Conservation (phyloP, 2,113 vertebrate species). For the Catharus minimus region DNA sequence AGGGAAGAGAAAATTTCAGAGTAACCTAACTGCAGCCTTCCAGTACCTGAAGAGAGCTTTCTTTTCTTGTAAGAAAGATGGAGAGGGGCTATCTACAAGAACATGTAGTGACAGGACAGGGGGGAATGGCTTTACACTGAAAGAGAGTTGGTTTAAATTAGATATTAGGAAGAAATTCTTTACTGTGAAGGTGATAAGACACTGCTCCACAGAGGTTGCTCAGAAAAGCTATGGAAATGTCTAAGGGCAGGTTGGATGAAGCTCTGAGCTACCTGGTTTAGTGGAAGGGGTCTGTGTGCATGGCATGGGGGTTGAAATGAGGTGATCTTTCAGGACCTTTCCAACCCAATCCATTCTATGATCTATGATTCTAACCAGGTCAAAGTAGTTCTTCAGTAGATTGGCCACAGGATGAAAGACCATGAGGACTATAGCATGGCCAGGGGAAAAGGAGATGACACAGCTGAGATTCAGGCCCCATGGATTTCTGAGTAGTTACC, state of each 20-base stretch:
- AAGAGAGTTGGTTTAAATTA: not conserved
- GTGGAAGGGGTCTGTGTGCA: fast-evolving
- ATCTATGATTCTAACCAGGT: not conserved
- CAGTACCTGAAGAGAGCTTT: not conserved
- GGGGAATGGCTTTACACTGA: not conserved
- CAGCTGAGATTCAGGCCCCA: not conserved
- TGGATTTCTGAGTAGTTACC: not conserved
- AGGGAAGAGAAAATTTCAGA: not conserved
- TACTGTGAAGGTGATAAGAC: not conserved
- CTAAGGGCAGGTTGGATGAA: not conserved
- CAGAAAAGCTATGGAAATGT: not conserved
- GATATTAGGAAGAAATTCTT: not conserved
- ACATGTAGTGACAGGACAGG: not conserved
- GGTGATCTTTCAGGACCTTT: not conserved
- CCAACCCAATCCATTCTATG: not conserved
- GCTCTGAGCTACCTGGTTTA: not conserved
- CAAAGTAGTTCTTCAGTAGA: not conserved
- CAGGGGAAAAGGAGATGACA: not conserved
- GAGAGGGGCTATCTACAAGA: not conserved
- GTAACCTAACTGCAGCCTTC: not conserved
- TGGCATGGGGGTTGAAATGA: fast-evolving
- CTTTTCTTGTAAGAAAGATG: not conserved
- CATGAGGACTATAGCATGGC: fast-evolving
- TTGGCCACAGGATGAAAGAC: not conserved
- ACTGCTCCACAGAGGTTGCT: not conserved